A percentile compares a stretch with the other conserved stretches of the same genome.
Conservation (phyloP, 2,888 invertebrate genomes). For the Diarsia dahlii region DNA sequence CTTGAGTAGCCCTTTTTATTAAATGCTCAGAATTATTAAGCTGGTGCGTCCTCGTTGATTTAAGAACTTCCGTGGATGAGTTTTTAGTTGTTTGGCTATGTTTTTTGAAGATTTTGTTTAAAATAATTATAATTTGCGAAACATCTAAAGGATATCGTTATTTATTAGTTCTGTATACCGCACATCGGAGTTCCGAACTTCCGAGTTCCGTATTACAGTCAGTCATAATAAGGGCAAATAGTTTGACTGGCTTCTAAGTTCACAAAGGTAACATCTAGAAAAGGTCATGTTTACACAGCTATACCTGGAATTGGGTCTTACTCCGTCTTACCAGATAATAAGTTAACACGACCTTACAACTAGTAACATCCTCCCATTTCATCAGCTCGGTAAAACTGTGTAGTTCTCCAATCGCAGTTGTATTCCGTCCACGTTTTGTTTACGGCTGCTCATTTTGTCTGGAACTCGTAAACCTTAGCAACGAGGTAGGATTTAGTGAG, state of each 20-base stretch:
- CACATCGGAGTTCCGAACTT: too few species aligned
- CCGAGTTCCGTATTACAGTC: too few species aligned
- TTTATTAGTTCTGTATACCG: neutral
- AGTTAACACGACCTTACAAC: neutral
- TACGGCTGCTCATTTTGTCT: conserved; percentile 48
- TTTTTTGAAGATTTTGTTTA: neutral
- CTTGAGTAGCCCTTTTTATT: conserved; percentile 47
- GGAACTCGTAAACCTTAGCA: conserved; percentile 47
- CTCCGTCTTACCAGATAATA: neutral
- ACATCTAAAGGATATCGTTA: neutral
- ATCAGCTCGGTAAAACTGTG: neutral
- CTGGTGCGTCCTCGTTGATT: conserved; percentile 11
- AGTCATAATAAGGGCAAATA: neutral
- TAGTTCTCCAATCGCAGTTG: neutral
- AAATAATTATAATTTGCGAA: neutral
- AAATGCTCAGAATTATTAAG: conserved; percentile 47
- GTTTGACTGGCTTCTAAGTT: neutral
- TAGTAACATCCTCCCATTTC: conserved; percentile 8
- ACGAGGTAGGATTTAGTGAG: conserved; percentile 43
- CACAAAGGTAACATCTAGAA: neutral
- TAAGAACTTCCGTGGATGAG: conserved; percentile 16
- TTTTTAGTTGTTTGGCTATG: neutral
- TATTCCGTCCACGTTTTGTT: conserved; percentile 55
- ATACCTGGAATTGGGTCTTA: neutral
- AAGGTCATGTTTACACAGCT: neutral